Base-by-base conservation (phyloP, 2,888 invertebrate genomes). In the Prosopocoilus inquinatus region DNA sequence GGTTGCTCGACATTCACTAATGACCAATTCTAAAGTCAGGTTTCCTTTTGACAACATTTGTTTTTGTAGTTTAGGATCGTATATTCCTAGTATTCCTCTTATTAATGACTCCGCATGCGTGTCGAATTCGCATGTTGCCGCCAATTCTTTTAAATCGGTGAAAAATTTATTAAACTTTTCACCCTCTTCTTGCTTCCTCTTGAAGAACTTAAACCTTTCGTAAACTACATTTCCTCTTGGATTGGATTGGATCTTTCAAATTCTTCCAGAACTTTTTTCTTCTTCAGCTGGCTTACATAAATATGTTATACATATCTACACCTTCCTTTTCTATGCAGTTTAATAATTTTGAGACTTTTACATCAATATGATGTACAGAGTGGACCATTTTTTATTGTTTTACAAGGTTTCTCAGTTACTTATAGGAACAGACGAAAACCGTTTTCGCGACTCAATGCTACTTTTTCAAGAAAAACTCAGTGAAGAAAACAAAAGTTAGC, bases 151-250 rank as follows among this genome's bases (percentile, higher is more conserved):
- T 11, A 64, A 15, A 20, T 67, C 62, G 7, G 60, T 57, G 33
- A 63, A 45, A 53, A 64, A 68, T 34, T 59, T 49, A 35, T 64
- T 63, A 47, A 66, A 65, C 32, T 49, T 53, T 57, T 67, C 66
- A 44, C 61, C 59, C 28, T 64, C 60, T 9, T 44, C 41, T 56
- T 67, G 64, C 7, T 50, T 47, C 28, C 64, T 59, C 35, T 57
- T 63, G 36, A 59, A 54, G 38, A 67, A 67, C 41, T 55, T 49
- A 48, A 57, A 61, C 15, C 61, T 54, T 57, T 59, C 59, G 36
- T 47, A 52, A 5, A 51, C 56, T 9, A 59, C 59, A n/a, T 77
- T 72, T 56, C 72, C 68, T 39, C 75, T 67, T 45, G 79, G 66
- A 50, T 69, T 65, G 7, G 43, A 50, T 46, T 60, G n/a, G n/a